These are phyloP conservation scores for Asbolus verrucosus DNA, from an alignment of 1,140 invertebrate genomes.

Conservation along the genomic window DNA sequence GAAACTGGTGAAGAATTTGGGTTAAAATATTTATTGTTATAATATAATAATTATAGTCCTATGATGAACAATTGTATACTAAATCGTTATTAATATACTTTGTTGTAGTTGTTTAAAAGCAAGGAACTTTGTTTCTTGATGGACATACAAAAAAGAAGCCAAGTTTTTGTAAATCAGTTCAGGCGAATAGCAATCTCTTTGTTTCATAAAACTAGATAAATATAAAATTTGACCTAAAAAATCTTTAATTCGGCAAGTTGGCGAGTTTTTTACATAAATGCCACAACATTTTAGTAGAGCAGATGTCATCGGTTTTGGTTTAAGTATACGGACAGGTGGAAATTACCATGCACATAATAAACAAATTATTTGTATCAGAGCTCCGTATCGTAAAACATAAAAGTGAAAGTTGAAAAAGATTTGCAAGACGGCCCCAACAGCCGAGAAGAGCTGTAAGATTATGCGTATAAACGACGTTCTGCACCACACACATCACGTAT, in stretches of 20 bases:
- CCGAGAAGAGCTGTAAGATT: slow-evolving; percentile 30
- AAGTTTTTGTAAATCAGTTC: no score
- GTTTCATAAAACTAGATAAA: no score
- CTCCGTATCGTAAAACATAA: slow-evolving; percentile 39
- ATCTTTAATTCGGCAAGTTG: slow-evolving; percentile 15
- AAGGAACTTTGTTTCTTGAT: no score
- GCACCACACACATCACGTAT: slow-evolving; percentile 33
- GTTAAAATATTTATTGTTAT: no score
- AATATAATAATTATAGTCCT: no score
- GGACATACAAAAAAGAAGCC: no score
- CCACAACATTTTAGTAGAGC: slow-evolving; percentile 32
- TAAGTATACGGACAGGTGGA: slow-evolving; percentile 28
- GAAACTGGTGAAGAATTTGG: no score
- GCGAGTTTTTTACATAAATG: slow-evolving; percentile 4
- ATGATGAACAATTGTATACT: no score
- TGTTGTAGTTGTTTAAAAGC: no score
- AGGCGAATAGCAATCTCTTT: no score
- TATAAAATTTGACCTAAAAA: slow-evolving; percentile 26
- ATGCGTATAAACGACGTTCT: slow-evolving; percentile 44
- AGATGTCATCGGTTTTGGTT: slow-evolving; percentile 37
- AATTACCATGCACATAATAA: slow-evolving; percentile 34
- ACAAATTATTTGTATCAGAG: slow-evolving; percentile 36
- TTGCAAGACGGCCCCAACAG: slow-evolving; percentile 35
- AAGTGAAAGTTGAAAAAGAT: slow-evolving; percentile 47
- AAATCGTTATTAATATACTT: no score